phyloP scores from a whole-genome alignment of 2,113 vertebrate species.

The Atherinomorus stipes region DNA sequence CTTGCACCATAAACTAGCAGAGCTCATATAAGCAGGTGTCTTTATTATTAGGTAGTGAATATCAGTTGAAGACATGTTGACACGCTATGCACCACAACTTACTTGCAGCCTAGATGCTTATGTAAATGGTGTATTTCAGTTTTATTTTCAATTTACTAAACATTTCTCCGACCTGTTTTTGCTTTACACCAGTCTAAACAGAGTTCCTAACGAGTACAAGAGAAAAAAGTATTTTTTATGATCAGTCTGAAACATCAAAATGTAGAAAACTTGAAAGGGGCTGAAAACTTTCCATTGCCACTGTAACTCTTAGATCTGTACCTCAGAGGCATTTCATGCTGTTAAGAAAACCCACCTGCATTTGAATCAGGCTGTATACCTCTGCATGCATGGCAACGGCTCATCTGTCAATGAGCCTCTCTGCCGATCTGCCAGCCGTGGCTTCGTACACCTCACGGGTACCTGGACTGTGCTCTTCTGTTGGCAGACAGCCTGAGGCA shows the following conservation, averaged over 20 bases:
- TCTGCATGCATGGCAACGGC: conserved; percentile 12
- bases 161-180: too few relatives aligned
- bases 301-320: not conserved
- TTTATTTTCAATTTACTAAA: not conserved
- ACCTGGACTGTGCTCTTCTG: conserved; percentile 50
- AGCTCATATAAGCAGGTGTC: not conserved
- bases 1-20: not conserved
- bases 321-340: conserved; percentile 11
- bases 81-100: too few relatives aligned
- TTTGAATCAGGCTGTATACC: conserved; percentile 27
- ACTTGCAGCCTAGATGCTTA: not conserved
- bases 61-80: conserved; percentile 4
- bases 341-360: conserved; percentile 34
- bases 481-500: conserved; percentile 63
- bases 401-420: conserved; percentile 50
- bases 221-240: not conserved
- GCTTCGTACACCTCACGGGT: conserved; percentile 38
- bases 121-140: not conserved
- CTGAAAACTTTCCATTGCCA: not conserved
- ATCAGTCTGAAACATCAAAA: not conserved
- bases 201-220: too few relatives aligned
- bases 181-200: not conserved
- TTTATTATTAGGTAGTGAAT: not conserved
- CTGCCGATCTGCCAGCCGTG: conserved; percentile 48
- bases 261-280: not conserved